These are phyloP conservation scores for Orchesella flavescens DNA, from an alignment of 2,888 invertebrate genomes.

Conservation along the genomic window DNA sequence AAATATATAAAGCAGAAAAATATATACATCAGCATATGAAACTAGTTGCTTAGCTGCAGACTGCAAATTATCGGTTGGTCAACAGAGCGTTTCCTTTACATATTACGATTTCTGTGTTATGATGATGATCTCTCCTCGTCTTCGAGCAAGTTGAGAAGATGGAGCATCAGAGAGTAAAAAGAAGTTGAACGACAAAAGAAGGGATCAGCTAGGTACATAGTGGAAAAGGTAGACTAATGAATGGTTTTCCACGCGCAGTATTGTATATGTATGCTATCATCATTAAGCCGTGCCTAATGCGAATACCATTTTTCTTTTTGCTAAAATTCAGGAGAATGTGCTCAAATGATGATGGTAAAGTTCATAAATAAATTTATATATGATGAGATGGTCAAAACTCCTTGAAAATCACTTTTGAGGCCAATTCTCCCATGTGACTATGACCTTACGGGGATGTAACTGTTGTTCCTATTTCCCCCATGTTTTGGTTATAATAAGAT, in stretches of 20 bases:
- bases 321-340: background rate
- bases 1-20: no score
- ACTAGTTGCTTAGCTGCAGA: conserved; percentile 13
- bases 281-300: background rate
- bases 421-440: no score
- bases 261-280: conserved; percentile 5
- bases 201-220: no score
- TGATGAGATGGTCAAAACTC: no score
- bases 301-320: background rate
- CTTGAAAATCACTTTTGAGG: no score
- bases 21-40: no score
- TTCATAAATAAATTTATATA: no score
- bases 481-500: no score
- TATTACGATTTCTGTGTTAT: conserved; percentile 42
- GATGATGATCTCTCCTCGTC: background rate
- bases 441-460: no score
- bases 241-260: conserved; percentile 28
- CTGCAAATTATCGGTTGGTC: conserved; percentile 63
- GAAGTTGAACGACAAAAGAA: no score
- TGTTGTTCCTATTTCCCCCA: no score
- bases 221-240: conserved; percentile 32
- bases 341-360: background rate
- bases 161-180: background rate
- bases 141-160: background rate
- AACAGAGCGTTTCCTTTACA: conserved; percentile 64